Evolutionary conservation across 35 echinoderm and acorn worm species (phyloP).

Genomic region (Diadema setosum): DNA sequence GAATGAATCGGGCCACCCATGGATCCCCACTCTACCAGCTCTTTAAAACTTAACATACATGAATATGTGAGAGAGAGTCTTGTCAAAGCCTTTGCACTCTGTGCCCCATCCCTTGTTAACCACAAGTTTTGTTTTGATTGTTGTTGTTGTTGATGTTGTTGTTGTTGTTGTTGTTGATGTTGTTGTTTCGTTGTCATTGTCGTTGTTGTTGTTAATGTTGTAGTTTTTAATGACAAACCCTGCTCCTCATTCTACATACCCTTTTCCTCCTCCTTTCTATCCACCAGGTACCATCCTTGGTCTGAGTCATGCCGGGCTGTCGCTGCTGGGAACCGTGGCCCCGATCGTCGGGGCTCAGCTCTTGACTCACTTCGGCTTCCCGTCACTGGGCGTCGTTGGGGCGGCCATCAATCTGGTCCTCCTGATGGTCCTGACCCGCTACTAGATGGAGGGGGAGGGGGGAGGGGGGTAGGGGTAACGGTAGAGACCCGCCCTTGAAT

Average conservation of each 20-base stretch:
- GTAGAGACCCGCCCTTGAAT: too few relatives aligned
- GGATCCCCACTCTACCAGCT: too few relatives aligned
- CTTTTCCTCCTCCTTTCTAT: not conserved
- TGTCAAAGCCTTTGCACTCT: too few relatives aligned
- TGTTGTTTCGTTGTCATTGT: too few relatives aligned
- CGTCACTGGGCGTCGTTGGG: conserved; percentile 36
- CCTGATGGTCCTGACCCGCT: not conserved
- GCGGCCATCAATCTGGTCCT: conserved; percentile 20
- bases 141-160: not conserved
- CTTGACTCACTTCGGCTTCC: conserved; percentile 19
- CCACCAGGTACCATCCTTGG: conserved; percentile 51
- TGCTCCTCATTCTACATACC: not conserved
- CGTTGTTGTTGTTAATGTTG: not conserved
- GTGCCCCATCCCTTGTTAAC: too few relatives aligned
- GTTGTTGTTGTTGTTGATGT: not conserved
- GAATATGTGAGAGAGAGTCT: too few relatives aligned
- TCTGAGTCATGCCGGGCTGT: conserved; percentile 19
- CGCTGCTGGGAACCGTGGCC: conserved; percentile 14
- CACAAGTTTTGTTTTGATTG: not conserved
- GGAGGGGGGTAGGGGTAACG: too few relatives aligned
- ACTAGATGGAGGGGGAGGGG: not conserved
- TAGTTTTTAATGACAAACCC: not conserved
- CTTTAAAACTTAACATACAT: too few relatives aligned
- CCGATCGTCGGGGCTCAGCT: conserved; percentile 25
- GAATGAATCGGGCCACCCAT: too few relatives aligned